Percentiles rank a stretch among this genome's conserved stretches.
Conservation (phyloP, 2,888 invertebrate genomes). For the Sinhomidia bicolor region DNA sequence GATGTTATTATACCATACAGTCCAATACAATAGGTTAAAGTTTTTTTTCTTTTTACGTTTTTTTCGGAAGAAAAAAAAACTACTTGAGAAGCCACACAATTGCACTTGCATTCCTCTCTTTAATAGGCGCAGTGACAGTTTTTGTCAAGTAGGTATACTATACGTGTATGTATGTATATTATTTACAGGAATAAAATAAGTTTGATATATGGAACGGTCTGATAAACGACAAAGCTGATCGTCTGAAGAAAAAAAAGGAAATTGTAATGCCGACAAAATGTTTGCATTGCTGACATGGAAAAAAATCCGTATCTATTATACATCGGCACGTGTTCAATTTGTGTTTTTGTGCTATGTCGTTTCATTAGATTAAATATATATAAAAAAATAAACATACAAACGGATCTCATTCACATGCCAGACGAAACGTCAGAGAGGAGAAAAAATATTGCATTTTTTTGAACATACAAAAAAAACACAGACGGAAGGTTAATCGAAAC, state of each 20-base stretch:
- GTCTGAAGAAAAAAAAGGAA: background rate
- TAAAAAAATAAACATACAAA: conserved; percentile 9
- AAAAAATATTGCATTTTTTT: background rate
- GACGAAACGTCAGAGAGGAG: background rate
- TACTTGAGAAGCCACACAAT: background rate
- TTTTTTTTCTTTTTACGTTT: too few relatives aligned
- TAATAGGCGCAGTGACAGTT: background rate
- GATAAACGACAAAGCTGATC: conserved; percentile 3
- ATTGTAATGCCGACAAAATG: background rate
- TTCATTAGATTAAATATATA: conserved; percentile 9
- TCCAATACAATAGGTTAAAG: conserved; percentile 40
- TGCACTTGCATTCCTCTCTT: background rate
- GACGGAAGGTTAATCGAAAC: too few relatives aligned
- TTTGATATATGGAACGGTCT: background rate
- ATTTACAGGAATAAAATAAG: background rate
- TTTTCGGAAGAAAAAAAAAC: background rate
- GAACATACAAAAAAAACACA: background rate
- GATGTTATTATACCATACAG: conserved; percentile 31
- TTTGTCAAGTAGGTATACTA: background rate
- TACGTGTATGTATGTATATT: background rate
- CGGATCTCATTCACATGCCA: conserved; percentile 38
- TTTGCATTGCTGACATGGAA: conserved; percentile 14
- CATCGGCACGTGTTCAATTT: background rate
- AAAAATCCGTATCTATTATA: background rate
- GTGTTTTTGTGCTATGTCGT: background rate